Percentiles rank a stretch among this genome's conserved stretches.
phyloP scores from a whole-genome alignment of 2,888 invertebrate genomes.

The Margaritifera margaritifera region DNA sequence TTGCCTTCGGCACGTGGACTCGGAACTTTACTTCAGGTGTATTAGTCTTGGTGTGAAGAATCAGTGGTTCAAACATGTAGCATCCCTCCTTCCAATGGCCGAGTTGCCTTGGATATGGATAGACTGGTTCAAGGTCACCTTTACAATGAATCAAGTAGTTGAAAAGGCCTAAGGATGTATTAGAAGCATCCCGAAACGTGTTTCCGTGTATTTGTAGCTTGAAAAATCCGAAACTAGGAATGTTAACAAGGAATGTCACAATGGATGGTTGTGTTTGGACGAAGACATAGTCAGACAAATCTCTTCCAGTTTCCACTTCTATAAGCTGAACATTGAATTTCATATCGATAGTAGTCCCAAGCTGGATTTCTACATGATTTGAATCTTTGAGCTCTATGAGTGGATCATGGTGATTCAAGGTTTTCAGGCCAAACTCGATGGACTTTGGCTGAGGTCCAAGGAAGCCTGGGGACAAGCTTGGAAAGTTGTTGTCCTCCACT shows the following conservation, averaged over 20 bases:
- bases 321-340: slow-evolving; percentile 46
- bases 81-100: slow-evolving; percentile 56
- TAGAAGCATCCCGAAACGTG: slow-evolving; percentile 42
- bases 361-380: slow-evolving; percentile 45
- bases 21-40: slow-evolving; percentile 42
- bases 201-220: slow-evolving; percentile 51
- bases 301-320: slow-evolving; percentile 33
- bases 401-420: slow-evolving; percentile 49
- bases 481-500: slow-evolving; percentile 31
- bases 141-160: slow-evolving; percentile 47
- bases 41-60: slow-evolving; percentile 28
- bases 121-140: slow-evolving; percentile 23
- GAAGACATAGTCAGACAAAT: slow-evolving; percentile 45
- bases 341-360: slow-evolving; percentile 45
- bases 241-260: slow-evolving; percentile 44
- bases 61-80: slow-evolving; percentile 47
- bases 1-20: slow-evolving; percentile 46
- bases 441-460: slow-evolving; percentile 52
- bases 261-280: slow-evolving; percentile 46
- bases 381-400: slow-evolving; percentile 40
- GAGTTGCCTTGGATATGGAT: slow-evolving; percentile 45
- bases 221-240: slow-evolving; percentile 44
- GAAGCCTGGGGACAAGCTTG: slow-evolving; percentile 46
- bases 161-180: slow-evolving; percentile 46
- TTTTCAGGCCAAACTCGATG: slow-evolving; percentile 44